Evolutionary conservation across 2,888 invertebrate genomes (phyloP), one percentile per base, ranked within the genome.

Genomic region (Rotaria socialis): DNA sequence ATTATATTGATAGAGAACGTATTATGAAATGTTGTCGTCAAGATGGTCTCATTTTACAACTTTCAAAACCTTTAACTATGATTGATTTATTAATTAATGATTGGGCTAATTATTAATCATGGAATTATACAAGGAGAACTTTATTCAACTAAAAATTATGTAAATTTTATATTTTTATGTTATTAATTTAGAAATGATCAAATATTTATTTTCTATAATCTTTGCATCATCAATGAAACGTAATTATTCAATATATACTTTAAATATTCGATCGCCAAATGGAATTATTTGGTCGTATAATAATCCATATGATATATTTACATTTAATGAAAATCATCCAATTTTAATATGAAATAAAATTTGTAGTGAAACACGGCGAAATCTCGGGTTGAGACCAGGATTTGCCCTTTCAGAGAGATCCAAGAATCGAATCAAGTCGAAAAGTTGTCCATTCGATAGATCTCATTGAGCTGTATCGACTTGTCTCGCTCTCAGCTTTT

Each of bases 31-130:
- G 87, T 24, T 88, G 88, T 87, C 88, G 88, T 67, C 84, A 85
- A 74, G 88, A 88, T 86, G 89, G 85, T 56, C 47, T 60, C 11
- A 86, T 87, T 19, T 84, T 87, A 67, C 84, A 85, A 43, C 84
- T 86, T 19, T 85, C 35, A 47, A 47, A 87, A 85, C 56, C 87
- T 89, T 90, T 87, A 88, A 85, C 89, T 89, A 10, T 89, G 89
- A 50, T 87, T 86, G 16, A 88, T 87, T 86, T 43, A 75, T 43
- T 75, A 43, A 43, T 75, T 41, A 22, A 16, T 43, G 75, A 75
- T 75, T 75, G 75, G 75, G 35, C 75, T n/a, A n/a, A n/a, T n/a
- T 11, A 43, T 22, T 7, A 19, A 75, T 43, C 22, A 75, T 19
- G 75, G 75, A 22, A 22, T 19, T 22, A 22, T n/a, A n/a, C n/a